Percentiles rank a stretch among this genome's conserved stretches.
Evolutionary conservation across 2,113 vertebrate species (phyloP).

Genomic region (Dolichotis patagonum): DNA sequence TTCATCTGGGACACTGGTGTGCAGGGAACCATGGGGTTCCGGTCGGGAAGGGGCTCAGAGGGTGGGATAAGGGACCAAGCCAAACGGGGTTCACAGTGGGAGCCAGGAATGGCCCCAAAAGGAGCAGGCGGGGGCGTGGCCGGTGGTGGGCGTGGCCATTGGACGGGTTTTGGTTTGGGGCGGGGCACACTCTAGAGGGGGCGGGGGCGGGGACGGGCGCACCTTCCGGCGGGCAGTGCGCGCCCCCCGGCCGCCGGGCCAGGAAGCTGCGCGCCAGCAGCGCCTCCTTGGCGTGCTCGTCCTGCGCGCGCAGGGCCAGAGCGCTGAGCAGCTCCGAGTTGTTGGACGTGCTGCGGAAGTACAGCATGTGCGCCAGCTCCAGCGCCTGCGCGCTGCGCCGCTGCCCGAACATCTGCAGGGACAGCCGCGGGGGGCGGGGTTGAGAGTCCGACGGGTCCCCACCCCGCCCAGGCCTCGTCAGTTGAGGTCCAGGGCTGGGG

Average conservation of each 20-base stretch:
- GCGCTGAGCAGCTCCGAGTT: constrained; percentile 84
- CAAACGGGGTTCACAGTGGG: not conserved
- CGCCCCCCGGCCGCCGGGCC: not conserved
- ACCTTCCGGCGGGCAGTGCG: not conserved
- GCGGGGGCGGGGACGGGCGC: not conserved
- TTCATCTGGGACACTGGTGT: not conserved
- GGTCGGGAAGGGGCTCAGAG: not conserved
- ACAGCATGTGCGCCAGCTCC: constrained; percentile 86
- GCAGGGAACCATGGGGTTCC: not conserved
- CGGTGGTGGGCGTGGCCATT: not conserved
- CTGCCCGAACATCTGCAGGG: constrained; percentile 83
- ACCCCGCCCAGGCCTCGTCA: not conserved
- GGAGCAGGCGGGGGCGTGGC: not conserved
- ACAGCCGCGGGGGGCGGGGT: not conserved
- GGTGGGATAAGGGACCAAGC: not conserved
- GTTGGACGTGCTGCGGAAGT: constrained; percentile 86
- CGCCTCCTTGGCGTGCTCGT: constrained; percentile 84
- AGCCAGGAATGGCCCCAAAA: too few relatives aligned
- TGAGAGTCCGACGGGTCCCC: not conserved
- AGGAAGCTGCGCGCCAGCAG: constrained; percentile 84
- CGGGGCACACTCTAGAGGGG: accelerated
- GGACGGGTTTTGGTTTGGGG: not conserved
- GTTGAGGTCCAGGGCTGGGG: not conserved
- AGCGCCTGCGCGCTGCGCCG: constrained; percentile 82
- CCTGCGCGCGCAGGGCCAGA: constrained; percentile 82